Percentiles rank a stretch among this genome's conserved stretches.
phyloP scores from a whole-genome alignment of 1,140 invertebrate genomes.

The Yoshiicerus persimilis region DNA sequence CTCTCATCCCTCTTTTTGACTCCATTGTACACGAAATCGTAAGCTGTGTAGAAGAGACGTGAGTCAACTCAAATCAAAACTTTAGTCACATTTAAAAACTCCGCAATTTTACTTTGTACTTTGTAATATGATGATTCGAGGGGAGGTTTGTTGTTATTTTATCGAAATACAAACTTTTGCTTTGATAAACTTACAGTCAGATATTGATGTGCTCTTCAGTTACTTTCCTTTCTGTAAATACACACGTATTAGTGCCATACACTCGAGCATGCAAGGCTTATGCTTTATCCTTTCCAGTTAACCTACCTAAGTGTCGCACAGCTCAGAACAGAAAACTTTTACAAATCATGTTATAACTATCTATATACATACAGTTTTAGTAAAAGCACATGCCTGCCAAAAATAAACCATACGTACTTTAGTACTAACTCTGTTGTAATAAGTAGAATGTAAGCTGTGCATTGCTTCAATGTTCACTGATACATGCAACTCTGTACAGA shows the following conservation, averaged over 20 bases:
- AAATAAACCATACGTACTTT: too few relatives aligned
- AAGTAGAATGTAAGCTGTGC: neutral
- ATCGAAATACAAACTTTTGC: neutral
- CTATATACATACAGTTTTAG: too few relatives aligned
- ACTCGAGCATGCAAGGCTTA: neutral
- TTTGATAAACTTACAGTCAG: neutral
- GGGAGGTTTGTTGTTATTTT: neutral
- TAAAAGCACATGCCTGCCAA: too few relatives aligned
- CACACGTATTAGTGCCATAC: too few relatives aligned
- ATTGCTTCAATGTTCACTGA: too few relatives aligned
- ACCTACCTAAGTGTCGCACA: too few relatives aligned
- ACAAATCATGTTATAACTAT: neutral
- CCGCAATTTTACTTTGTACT: neutral
- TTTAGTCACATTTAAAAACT: neutral
- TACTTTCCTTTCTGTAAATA: neutral
- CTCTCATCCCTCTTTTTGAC: constrained; percentile 8
- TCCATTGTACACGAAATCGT: constrained; percentile 1
- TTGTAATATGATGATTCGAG: neutral
- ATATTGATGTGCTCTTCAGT: neutral
- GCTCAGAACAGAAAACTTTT: neutral
- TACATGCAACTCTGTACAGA: neutral
- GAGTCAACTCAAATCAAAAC: neutral
- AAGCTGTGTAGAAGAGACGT: neutral
- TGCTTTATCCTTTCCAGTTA: neutral
- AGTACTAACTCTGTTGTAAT: neutral